Evolutionary conservation across 2,888 invertebrate genomes (phyloP), one percentile per base, ranked within the genome.

Genomic region (Lithosia quadra): DNA sequence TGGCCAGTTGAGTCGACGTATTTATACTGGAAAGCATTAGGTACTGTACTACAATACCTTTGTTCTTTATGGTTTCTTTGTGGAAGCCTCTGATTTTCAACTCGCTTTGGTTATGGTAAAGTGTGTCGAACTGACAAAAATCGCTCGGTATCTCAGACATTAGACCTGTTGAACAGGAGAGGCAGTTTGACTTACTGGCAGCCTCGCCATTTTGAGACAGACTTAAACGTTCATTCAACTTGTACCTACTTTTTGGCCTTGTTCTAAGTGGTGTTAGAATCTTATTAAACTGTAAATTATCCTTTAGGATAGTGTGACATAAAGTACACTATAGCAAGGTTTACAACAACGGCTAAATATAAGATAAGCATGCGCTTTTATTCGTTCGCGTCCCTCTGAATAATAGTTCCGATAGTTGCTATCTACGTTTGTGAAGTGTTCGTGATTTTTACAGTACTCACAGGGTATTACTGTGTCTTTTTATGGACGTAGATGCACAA

Each of bases 381-480:
- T 85, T 86, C 82, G 86, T 85, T 80, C 77, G 83, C 86, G 89
- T 88, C 88, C 76, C 82, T 74, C 75, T 90, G 92, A 92, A 85
- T 91, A 91, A 92, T 92, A 88, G 87, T 72, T 74, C 72, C 79
- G 92, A 92, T 92, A 92, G 79, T 80, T 79, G 83, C 79, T 91
- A 91, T 93, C 92, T 89, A 76, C 73, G 71, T 79, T 81, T 82
- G 82, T 84, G 85, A 86, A 85, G 82, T 84, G 80, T 76, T 84
- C 79, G 86, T 84, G 84, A 87, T 91, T 92, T 91, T 92, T 91
- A 91, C 86, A 75, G 78, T 74, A 66, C 57, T 69, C 34, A 65
- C 73, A 67, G 63, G 69, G 77, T 81, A 82, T 85, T 83, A 84
- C 79, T 75, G 73, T 75, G 72, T 70, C 72, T 78, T 75, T 82